Conservation (phyloP, 2,888 invertebrate genomes). For the Phortica okadai region DNA sequence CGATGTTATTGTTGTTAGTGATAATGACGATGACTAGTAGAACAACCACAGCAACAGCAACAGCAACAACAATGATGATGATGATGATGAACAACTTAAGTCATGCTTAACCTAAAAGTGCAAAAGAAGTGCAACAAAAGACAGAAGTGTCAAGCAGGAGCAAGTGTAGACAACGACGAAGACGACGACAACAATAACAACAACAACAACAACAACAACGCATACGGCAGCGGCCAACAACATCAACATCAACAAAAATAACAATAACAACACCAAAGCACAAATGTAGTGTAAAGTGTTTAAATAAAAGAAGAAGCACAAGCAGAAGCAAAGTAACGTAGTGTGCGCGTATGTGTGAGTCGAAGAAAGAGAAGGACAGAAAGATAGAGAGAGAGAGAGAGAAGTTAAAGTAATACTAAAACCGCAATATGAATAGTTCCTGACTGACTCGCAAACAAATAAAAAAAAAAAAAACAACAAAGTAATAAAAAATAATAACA, state of each 20-base stretch:
- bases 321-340: too few species aligned
- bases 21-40: not conserved
- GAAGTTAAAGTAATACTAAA: not conserved
- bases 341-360: not conserved
- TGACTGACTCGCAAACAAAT: not conserved
- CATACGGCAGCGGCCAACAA: not conserved
- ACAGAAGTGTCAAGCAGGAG: too few species aligned
- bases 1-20: not conserved
- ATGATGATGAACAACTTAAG: not conserved
- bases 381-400: not conserved
- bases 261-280: too few species aligned
- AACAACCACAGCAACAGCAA: not conserved
- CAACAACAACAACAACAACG: not conserved
- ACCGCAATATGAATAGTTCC: constrained; percentile 8
- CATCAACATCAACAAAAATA: too few species aligned
- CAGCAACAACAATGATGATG: not conserved
- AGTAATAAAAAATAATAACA: not conserved
- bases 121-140: constrained; percentile 1
- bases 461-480: not conserved
- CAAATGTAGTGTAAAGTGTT: too few species aligned
- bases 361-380: not conserved
- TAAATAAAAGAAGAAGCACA: too few species aligned
- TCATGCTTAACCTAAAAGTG: constrained; percentile 30
- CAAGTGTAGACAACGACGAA: not conserved
- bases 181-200: not conserved